phyloP scores from a whole-genome alignment of 1,140 invertebrate genomes.

The Psix sp. region DNA sequence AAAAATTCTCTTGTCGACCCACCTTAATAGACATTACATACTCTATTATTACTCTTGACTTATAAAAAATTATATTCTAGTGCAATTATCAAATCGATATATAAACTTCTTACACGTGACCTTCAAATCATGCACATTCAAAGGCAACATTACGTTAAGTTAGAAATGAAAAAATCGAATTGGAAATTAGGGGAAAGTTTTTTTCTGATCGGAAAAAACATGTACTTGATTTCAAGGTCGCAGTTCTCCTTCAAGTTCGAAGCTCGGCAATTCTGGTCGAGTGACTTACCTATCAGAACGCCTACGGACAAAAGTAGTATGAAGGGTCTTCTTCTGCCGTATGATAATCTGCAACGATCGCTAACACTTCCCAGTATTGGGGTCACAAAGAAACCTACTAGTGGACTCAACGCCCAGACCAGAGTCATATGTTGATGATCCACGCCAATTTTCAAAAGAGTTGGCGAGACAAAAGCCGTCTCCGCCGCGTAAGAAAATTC shows the following conservation, averaged over 20 bases:
- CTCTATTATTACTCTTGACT: no score
- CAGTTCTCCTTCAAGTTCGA: slow-evolving; percentile 50
- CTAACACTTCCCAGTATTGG: slow-evolving; percentile 94
- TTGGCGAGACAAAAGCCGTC: slow-evolving; percentile 97
- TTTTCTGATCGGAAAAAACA: no score
- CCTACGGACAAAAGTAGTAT: slow-evolving; percentile 92
- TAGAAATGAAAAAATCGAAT: no score
- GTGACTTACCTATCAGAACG: slow-evolving; percentile 87
- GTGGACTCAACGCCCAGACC: slow-evolving; percentile 94
- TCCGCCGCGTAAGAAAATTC: slow-evolving; percentile 98
- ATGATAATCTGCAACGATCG: slow-evolving; percentile 88
- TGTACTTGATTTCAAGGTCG: slow-evolving; percentile 45
- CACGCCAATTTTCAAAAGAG: slow-evolving; percentile 93
- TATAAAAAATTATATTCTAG: no score
- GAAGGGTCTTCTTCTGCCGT: slow-evolving; percentile 93
- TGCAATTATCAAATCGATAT: no score
- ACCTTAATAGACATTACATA: no score
- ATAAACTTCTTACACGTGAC: no score
- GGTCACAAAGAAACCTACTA: slow-evolving; percentile 95
- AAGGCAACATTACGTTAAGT: no score
- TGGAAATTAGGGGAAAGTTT: no score
- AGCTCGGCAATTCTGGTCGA: slow-evolving; percentile 28
- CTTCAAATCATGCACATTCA: no score
- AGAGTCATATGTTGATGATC: slow-evolving; percentile 94
- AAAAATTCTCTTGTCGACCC: no score